A percentile compares a stretch with the other conserved stretches of the same genome.
Conservation (phyloP, 2,888 invertebrate genomes). For the Caenorhabditis japonica region DNA sequence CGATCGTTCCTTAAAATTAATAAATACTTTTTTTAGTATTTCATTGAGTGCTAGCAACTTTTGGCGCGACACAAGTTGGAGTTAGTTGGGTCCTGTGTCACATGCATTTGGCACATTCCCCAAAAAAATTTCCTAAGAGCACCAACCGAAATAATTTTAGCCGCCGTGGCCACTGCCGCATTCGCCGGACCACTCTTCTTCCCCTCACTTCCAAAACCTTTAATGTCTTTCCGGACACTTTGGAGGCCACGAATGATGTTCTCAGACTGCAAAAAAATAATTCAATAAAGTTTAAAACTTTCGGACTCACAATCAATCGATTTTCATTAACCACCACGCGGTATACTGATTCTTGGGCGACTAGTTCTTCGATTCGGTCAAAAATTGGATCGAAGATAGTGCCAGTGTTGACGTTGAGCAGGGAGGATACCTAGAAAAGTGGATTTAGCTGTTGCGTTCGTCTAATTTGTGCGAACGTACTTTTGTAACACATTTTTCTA, state of each 20-base stretch:
- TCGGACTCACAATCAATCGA: constrained; percentile 34
- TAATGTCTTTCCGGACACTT: constrained; percentile 36
- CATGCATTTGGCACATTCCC: too few relatives aligned
- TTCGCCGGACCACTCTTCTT: constrained; percentile 13
- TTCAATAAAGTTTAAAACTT: too few relatives aligned
- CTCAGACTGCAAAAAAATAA: constrained; percentile 47
- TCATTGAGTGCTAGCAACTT: too few relatives aligned
- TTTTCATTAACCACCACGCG: constrained; percentile 46
- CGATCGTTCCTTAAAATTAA: constrained; percentile 12
- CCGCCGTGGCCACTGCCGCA: constrained; percentile 27
- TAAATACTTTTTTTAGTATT: not conserved
- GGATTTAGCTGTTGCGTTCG: too few relatives aligned
- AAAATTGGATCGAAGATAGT: constrained; percentile 41
- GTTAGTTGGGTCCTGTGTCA: too few relatives aligned
- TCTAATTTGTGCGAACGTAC: too few relatives aligned
- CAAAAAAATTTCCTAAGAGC: too few relatives aligned
- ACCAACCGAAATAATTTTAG: constrained; percentile 36
- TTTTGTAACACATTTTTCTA: constrained; percentile 38
- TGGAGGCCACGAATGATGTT: constrained; percentile 43
- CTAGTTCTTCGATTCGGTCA: constrained; percentile 43
- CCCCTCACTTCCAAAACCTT: constrained; percentile 4
- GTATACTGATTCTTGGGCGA: constrained; percentile 50
- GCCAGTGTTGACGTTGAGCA: constrained; percentile 44
- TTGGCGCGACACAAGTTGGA: too few relatives aligned
- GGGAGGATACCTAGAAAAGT: constrained; percentile 30